Base-by-base conservation (phyloP, 2,113 vertebrate species). In the Tonatia bakeri region DNA sequence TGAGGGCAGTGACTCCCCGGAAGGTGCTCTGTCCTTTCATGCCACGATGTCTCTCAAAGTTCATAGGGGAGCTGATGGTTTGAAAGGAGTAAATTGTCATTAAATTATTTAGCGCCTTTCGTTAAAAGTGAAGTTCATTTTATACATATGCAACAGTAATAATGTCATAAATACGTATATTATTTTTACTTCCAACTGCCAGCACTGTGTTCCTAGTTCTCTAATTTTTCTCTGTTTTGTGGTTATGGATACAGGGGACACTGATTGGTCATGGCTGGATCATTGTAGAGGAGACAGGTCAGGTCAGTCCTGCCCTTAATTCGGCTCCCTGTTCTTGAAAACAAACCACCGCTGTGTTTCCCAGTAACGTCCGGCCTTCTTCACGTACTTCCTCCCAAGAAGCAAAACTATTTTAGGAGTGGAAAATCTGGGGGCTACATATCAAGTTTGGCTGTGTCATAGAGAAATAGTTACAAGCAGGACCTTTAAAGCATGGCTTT, bases 381-480 rank as follows among this genome's bases (percentile, higher is more conserved):
- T 77, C 19, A 54, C 54, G 56, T 13, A 56, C 90, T 85, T 91
- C 45, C 31, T 91, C 83, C 28, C 61, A 86, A 92, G 69, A 94
- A 77, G 77, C n/a, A 89, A 83, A 70, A 12, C 17, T 56, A 7
- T 52, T 54, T 94, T 75, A 54, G 17, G 31, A 82, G 38, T 56
- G 33, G 94, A 95, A 92, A 87, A 80, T 93, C 22, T 83, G 9
- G 28, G 61, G 7, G 10, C 64, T 95, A 7, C 47, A 15, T 56
- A 69, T 85, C 73, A 79, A 64, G 38, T 94, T 70, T 91, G 85
- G 45, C 83, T 73, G 1, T 73, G 43, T 77, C 38, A 54, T 69
- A 82, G 77, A 59, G 72, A 95, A 81, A 72, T 67, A 88, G 81
- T 76, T 82, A 70, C 65, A 83, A 92, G 47, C 36, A 87, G 73